Conservation (phyloP, 2,797 vertebrate species). For the Sebastiscus albofasciatus region DNA sequence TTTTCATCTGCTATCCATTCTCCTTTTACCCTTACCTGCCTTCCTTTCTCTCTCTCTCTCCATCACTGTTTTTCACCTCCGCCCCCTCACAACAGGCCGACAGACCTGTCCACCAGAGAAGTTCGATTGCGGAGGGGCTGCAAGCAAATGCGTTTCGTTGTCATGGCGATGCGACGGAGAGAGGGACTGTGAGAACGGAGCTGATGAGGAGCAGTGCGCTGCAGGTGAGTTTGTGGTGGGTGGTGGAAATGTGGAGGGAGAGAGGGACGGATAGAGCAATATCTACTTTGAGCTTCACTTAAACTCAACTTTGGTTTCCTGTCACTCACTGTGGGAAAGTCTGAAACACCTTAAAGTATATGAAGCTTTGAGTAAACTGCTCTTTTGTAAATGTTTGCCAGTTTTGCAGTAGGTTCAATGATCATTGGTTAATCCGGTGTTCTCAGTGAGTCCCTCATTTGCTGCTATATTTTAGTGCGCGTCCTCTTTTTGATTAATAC, state of each 20-base stretch:
- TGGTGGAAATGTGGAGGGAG: background rate
- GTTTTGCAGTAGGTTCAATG: background rate
- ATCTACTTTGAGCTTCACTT: background rate
- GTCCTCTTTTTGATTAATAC: background rate
- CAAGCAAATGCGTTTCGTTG: slow-evolving; percentile 92
- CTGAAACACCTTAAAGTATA: background rate
- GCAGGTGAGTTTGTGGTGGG: slow-evolving; percentile 81
- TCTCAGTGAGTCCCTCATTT: background rate
- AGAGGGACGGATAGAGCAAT: background rate
- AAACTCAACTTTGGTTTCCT: background rate
- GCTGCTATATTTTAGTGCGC: background rate
- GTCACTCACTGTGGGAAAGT: background rate
- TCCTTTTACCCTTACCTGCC: background rate
- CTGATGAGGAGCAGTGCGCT: slow-evolving; percentile 91
- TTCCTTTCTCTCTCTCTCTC: background rate
- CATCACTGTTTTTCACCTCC: slow-evolving; percentile 2
- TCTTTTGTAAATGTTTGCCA: background rate
- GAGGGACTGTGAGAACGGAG: slow-evolving; percentile 92
- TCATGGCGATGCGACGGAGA: slow-evolving; percentile 98
- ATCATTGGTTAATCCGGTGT: background rate
- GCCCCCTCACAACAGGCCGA: slow-evolving; percentile 78
- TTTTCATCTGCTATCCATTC: background rate
- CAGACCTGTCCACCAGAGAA: slow-evolving; percentile 94
- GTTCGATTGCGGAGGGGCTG: slow-evolving; percentile 91
- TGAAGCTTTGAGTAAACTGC: background rate